Evolutionary conservation across 2,888 invertebrate genomes (phyloP).

Genomic region (Tillus elongatus): DNA sequence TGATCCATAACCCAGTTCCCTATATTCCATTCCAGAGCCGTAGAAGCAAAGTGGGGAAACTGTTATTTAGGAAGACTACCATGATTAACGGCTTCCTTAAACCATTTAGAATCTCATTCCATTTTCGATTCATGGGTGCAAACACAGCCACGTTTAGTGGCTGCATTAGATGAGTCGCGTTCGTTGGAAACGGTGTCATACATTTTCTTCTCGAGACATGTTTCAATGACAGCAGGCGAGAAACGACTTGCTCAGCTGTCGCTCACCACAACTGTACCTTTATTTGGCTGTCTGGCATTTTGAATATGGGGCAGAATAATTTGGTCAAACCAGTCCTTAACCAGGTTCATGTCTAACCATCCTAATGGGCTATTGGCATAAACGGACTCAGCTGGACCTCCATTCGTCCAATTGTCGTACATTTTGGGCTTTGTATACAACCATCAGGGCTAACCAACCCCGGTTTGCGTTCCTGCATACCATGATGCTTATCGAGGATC

Average conservation of each 20-base stretch:
- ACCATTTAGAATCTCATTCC: conserved; percentile 14
- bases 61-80: conserved; percentile 17
- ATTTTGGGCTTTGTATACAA: conserved; percentile 26
- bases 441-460: no score
- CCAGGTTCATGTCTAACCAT: no score
- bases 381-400: no score
- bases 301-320: no score
- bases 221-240: neutral
- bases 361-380: no score
- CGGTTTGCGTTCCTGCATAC: conserved; percentile 29
- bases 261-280: neutral
- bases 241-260: conserved; percentile 3
- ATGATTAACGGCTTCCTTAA: no score
- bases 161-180: conserved; percentile 19
- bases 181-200: conserved; percentile 16
- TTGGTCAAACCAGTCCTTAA: no score
- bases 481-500: conserved; percentile 31
- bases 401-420: conserved; percentile 16
- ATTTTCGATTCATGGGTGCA: conserved; percentile 15
- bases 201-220: neutral
- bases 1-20: neutral
- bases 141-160: conserved; percentile 17
- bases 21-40: neutral
- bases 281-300: neutral
- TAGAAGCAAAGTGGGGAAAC: no score